Conservation (phyloP, 1,140 invertebrate species). For the Aphis gossypii region DNA sequence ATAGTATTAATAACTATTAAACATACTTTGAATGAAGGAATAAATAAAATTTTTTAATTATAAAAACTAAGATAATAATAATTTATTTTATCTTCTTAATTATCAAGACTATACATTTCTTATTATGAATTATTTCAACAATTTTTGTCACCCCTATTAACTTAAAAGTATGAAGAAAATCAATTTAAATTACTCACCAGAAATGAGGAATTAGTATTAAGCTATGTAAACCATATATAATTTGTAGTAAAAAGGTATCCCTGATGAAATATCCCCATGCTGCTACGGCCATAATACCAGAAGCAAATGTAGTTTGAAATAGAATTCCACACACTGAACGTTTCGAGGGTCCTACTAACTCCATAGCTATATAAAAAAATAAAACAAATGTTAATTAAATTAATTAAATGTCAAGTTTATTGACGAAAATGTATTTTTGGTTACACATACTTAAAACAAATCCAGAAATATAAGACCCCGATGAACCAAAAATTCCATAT, state of each 20-base stretch:
- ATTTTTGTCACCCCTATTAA: neutral
- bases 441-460: slow-evolving; percentile 74
- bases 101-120: neutral
- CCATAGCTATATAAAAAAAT: slow-evolving; percentile 72
- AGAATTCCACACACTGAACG: slow-evolving; percentile 82
- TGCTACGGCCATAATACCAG: slow-evolving; percentile 83
- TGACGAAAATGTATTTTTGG: neutral
- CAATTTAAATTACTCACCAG: slow-evolving; percentile 67
- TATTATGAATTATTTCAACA: neutral
- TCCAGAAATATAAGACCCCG: slow-evolving; percentile 82
- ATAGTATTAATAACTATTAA: neutral
- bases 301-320: slow-evolving; percentile 81
- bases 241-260: slow-evolving; percentile 77
- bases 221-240: slow-evolving; percentile 80
- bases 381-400: neutral
- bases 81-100: neutral
- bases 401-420: neutral
- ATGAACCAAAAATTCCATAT: slow-evolving; percentile 82
- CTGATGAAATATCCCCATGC: slow-evolving; percentile 81
- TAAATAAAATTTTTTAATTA: too few relatives aligned
- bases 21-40: too few relatives aligned
- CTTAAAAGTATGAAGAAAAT: neutral
- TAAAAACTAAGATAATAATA: too few relatives aligned
- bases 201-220: slow-evolving; percentile 78
- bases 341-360: slow-evolving; percentile 82